Evolutionary conservation across 1,140 invertebrate genomes (phyloP), one percentile per base, ranked within the genome.

Genomic region (Calephelis nemesis): DNA sequence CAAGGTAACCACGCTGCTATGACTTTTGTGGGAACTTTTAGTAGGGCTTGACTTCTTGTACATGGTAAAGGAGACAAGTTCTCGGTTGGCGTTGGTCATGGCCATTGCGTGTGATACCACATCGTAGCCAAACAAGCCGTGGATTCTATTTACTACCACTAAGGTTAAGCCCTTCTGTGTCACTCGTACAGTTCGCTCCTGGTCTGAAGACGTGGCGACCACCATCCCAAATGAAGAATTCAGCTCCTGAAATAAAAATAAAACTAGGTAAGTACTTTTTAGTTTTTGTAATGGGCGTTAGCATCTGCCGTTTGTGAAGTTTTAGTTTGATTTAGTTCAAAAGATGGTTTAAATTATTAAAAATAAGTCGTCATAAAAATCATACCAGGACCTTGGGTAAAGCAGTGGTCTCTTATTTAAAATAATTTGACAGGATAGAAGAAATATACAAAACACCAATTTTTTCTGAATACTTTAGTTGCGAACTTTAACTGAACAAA

Each of bases 21-120:
- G 52, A 58, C 52, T 58, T 58, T 58, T 58, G 52, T 58, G 52
- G 30, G 52, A 58, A 58, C 52, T 58, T 58, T 58, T 58, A 58
- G 19, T 58, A 30, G 52, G 52, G 63, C 77, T 78, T 5, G 79
- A 81, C 74, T 91, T 91, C 78, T 91, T 91, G 67, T 91, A 91
- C 87, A 91, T 82, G 8, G 87, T 88, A 75, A 88, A 91, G 7
- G 89, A 88, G 10, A 89, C 71, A n/a, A 90, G 78, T 69, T 91
- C 89, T 8, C 88, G 78, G 60, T 91, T 91, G 7, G 87, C 87
- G 63, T 89, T 90, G 13, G 88, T 90, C 88, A 91, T 91, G 1
- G 88, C 87, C 89, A 91, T 91, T 0, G 89, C 83, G 65, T 91
- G 89, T 0, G 88, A 90, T 0, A 88, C 81, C 3, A 91, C 88